Percentiles rank a stretch among this genome's conserved stretches.
phyloP scores from a whole-genome alignment of 2,888 invertebrate species.

The Cataglyphis rosenhaueri region DNA sequence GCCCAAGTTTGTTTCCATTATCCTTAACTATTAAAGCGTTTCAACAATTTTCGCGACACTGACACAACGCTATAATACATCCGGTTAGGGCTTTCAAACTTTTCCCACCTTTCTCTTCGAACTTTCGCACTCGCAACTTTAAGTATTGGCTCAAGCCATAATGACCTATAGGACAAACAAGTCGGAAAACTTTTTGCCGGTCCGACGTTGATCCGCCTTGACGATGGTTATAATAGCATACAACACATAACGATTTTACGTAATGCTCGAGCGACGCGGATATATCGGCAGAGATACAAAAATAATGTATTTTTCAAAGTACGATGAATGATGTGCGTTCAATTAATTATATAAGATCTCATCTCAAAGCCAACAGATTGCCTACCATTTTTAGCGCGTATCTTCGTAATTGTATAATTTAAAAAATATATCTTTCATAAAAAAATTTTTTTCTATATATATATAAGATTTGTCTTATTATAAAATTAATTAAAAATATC shows the following conservation, averaged over 20 bases:
- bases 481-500: too few species aligned
- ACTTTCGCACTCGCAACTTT: slow-evolving; percentile 37
- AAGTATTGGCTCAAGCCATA: slow-evolving; percentile 48
- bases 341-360: neutral
- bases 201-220: slow-evolving; percentile 40
- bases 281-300: neutral
- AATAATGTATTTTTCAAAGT: neutral
- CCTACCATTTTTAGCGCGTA: too few species aligned
- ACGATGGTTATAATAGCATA: slow-evolving; percentile 28
- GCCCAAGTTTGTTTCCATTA: slow-evolving; percentile 17
- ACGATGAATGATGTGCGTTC: neutral
- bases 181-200: slow-evolving; percentile 42
- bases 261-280: neutral
- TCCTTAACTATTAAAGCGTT: slow-evolving; percentile 40
- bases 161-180: slow-evolving; percentile 44
- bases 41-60: slow-evolving; percentile 40
- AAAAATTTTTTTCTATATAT: too few species aligned
- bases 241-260: neutral
- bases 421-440: too few species aligned
- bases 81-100: slow-evolving; percentile 6
- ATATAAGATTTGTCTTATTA: too few species aligned
- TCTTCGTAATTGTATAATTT: too few species aligned
- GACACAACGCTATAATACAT: neutral
- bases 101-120: slow-evolving; percentile 18
- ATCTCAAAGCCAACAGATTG: neutral